A percentile compares a stretch with the other conserved stretches of the same genome.
Evolutionary conservation across 2,888 invertebrate species (phyloP).

Genomic region (Calliphora vomitoria): DNA sequence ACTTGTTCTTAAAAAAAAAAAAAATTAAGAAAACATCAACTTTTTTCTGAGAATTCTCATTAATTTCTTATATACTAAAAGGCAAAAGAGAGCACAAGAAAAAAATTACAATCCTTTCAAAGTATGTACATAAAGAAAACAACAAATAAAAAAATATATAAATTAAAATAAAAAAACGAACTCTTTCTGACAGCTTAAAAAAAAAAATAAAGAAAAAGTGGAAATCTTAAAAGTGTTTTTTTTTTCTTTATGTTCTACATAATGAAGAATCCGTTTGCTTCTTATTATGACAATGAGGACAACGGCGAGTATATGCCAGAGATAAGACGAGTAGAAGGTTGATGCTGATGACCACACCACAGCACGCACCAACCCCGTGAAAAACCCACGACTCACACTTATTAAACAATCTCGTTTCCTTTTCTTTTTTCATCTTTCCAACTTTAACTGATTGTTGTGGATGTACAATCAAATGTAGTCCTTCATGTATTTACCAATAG

Average conservation of each 20-base stretch:
- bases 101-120: slow-evolving; percentile 70
- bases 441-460: slow-evolving; percentile 44
- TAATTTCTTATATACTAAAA: slow-evolving; percentile 68
- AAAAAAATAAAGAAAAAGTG: slow-evolving; percentile 60
- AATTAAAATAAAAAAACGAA: slow-evolving; percentile 41
- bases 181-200: slow-evolving; percentile 68
- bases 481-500: slow-evolving; percentile 55
- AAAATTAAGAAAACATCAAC: slow-evolving; percentile 38
- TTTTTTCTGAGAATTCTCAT: slow-evolving; percentile 69
- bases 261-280: slow-evolving; percentile 46
- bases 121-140: slow-evolving; percentile 4
- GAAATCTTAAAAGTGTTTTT: slow-evolving; percentile 67
- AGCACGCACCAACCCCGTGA: slow-evolving; percentile 37
- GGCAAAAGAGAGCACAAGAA: slow-evolving; percentile 37
- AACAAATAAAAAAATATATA: background rate
- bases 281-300: slow-evolving; percentile 54
- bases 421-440: slow-evolving; percentile 16
- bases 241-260: slow-evolving; percentile 51
- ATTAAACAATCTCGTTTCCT: slow-evolving; percentile 43
- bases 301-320: slow-evolving; percentile 27
- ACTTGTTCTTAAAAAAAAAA: slow-evolving; percentile 18
- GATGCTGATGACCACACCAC: slow-evolving; percentile 37
- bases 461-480: slow-evolving; percentile 38
- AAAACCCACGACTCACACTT: slow-evolving; percentile 9
- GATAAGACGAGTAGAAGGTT: slow-evolving; percentile 45